Conservation (phyloP, 2,888 invertebrate genomes). For the Mayetiola destructor region DNA sequence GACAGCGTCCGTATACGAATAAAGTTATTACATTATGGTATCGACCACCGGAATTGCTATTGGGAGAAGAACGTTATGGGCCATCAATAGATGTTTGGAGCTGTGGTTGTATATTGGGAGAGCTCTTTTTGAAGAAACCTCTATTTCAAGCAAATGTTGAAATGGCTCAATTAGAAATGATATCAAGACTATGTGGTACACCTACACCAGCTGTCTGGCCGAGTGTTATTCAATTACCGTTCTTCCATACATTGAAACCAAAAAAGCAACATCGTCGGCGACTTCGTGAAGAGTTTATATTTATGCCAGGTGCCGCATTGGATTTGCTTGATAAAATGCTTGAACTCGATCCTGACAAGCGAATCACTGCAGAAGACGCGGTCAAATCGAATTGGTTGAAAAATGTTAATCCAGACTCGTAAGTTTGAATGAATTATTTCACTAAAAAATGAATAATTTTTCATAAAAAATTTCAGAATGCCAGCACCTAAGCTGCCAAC, state of each 20-base stretch:
- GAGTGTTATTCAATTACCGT: constrained; percentile 79
- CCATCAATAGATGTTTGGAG: constrained; percentile 99
- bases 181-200: constrained; percentile 87
- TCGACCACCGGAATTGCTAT: constrained; percentile 86
- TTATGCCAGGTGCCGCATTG: constrained; percentile 76
- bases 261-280: constrained; percentile 79
- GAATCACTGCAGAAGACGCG: constrained; percentile 90
- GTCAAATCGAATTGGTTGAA: constrained; percentile 84
- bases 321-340: constrained; percentile 91
- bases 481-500: constrained; percentile 72
- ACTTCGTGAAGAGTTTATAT: constrained; percentile 83
- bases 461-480: constrained; percentile 45
- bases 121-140: constrained; percentile 89
- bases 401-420: constrained; percentile 81
- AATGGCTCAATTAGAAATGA: constrained; percentile 84
- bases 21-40: constrained; percentile 99
- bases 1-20: constrained; percentile 92
- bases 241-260: constrained; percentile 81
- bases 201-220: constrained; percentile 97
- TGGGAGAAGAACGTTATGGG: constrained; percentile 94
- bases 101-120: constrained; percentile 96
- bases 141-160: constrained; percentile 91
- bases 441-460: neutral
- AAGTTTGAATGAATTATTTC: constrained; percentile 32
- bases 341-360: constrained; percentile 82